Conservation (phyloP, 1,140 invertebrate species). For the Pogonus chalceus region DNA sequence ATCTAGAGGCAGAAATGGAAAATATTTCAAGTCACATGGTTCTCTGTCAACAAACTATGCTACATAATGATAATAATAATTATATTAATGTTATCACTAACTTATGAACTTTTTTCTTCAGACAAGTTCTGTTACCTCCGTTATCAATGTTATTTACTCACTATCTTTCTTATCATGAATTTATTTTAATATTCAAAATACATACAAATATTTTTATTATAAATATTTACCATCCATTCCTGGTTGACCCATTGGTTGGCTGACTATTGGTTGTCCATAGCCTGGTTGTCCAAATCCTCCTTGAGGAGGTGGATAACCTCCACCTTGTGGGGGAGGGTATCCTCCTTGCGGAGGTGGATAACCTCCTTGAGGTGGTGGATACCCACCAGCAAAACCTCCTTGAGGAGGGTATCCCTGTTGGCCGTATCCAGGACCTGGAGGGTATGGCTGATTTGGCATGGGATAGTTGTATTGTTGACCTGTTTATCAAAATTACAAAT, state of each 20-base stretch:
- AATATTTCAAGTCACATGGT: background rate
- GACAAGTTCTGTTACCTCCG: background rate
- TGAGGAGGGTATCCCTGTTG: slow-evolving; percentile 18
- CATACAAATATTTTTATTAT: background rate
- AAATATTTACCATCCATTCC: background rate
- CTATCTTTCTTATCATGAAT: background rate
- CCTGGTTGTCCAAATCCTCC: slow-evolving; percentile 14
- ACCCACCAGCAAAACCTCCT: slow-evolving; percentile 10
- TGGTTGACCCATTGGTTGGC: slow-evolving; percentile 11
- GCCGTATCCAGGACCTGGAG: slow-evolving; percentile 5
- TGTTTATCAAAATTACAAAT: slow-evolving; percentile 2
- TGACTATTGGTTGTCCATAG: slow-evolving; percentile 11
- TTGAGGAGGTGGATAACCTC: slow-evolving; percentile 5
- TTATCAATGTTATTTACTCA: slow-evolving; percentile 2
- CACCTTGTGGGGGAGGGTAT: slow-evolving; percentile 10
- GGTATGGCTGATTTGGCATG: slow-evolving; percentile 13
- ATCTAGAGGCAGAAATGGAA: background rate
- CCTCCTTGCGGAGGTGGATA: slow-evolving; percentile 11
- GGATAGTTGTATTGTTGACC: background rate
- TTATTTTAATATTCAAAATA: background rate
- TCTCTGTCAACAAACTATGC: background rate
- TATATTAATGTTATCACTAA: background rate
- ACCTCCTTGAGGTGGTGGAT: slow-evolving; percentile 17
- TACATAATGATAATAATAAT: background rate
- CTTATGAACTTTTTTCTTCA: background rate